Conservation (phyloP, 2,888 invertebrate species). For the Erebia aethiops region DNA sequence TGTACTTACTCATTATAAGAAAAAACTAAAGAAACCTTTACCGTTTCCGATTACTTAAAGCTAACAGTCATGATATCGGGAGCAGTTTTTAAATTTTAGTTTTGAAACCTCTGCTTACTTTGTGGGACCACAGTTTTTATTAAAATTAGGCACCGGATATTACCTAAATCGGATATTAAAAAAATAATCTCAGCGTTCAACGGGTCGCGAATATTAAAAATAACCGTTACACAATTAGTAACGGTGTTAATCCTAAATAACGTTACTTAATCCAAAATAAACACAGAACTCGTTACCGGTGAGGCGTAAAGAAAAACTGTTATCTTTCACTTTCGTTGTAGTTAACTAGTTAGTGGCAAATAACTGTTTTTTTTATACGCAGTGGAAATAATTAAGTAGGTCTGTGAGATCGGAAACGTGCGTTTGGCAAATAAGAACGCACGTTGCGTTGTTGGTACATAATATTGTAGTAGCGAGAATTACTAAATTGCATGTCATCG, state of each 20-base stretch:
- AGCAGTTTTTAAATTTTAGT: too few relatives aligned
- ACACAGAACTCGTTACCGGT: conserved; percentile 47
- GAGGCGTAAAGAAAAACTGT: conserved; percentile 54
- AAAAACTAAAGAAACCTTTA: too few relatives aligned
- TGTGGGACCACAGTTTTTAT: too few relatives aligned
- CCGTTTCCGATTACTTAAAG: too few relatives aligned
- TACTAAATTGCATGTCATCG: background rate
- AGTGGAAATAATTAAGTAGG: conserved; percentile 9
- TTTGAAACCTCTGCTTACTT: too few relatives aligned
- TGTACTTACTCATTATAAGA: too few relatives aligned
- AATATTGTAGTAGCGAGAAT: background rate
- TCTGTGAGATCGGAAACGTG: background rate
- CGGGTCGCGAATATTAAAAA: background rate
- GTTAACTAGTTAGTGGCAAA: conserved; percentile 39
- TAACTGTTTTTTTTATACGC: conserved; percentile 44
- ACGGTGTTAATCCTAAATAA: conserved; percentile 12
- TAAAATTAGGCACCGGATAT: too few relatives aligned
- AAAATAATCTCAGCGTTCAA: background rate
- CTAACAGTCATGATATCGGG: too few relatives aligned
- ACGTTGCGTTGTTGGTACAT: background rate
- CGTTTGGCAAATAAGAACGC: background rate
- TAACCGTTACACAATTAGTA: conserved; percentile 11
- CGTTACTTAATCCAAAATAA: conserved; percentile 29
- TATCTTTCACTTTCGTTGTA: conserved; percentile 64
- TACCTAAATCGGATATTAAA: background rate